Evolutionary conservation across 2,113 vertebrate genomes (phyloP), one percentile per base, ranked within the genome.

Genomic region (Gopherus flavomarginatus): DNA sequence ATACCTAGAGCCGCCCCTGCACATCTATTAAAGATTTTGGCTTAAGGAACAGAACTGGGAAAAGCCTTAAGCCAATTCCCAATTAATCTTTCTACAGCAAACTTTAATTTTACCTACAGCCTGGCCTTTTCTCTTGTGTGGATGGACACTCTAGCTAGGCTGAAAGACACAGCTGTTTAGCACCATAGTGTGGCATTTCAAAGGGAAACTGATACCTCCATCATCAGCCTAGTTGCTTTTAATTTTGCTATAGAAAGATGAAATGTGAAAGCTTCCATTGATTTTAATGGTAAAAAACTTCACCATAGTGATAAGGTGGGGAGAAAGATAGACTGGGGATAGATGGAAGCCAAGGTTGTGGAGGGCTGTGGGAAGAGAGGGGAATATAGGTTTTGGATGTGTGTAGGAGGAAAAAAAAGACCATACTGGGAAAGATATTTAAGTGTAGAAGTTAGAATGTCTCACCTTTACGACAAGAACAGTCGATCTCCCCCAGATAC

Each of bases 211-310:
- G 87, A 96, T 89, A 88, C 29, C 3, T 24, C 53, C 86, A 75
- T 26, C 79, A 89, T 56, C 49, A 93, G 87, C 87, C 0, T 0
- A 59, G 82, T 72, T 38, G 65, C n/a, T 72, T 21, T 69, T 72
- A 14, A 38, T 35, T 89, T 86, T 86, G 85, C 44, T 82, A 72
- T 0, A 91, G 75, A 75, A 50, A 26, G 2, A 89, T 86, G 81
- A 94, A 89, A 59, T 84, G 96, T 87, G 94, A 97, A 93, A 92
- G 93, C 5, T 11, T 92, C 81, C 94, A 94, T 93, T 94, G 94
- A 87, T 81, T 86, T 85, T 69, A 84, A 77, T 17, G 82, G 80
- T 22, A 95, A 59, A 11, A 77, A 54, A 80, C 82, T 26, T 85
- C 79, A 57, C 10, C 79, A 4, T 17, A 69, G 65, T 90, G 95